Conservation (phyloP, 2,888 invertebrate genomes). For the Athalia cordata region DNA sequence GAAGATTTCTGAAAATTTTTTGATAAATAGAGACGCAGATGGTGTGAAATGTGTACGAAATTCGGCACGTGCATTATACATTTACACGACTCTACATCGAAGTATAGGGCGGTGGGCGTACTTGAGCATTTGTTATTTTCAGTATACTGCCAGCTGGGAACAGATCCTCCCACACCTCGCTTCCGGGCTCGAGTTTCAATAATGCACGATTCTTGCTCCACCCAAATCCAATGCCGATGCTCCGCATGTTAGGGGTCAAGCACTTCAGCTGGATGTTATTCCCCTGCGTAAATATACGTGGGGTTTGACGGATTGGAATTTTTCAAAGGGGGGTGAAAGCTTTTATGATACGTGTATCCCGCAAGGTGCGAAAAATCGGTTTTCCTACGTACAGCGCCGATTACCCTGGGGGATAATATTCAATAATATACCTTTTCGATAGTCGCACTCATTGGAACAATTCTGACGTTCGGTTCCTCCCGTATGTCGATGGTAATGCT, state of each 20-base stretch:
- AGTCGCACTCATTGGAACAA: conserved; percentile 83
- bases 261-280: conserved; percentile 83
- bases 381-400: no score
- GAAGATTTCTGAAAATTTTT: conserved; percentile 81
- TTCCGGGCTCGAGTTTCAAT: conserved; percentile 82
- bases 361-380: no score
- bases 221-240: conserved; percentile 82
- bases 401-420: not conserved
- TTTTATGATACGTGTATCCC: not conserved
- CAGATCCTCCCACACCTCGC: conserved; percentile 90
- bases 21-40: not conserved
- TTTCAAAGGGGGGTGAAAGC: not conserved
- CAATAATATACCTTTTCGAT: conserved; percentile 79
- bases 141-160: conserved; percentile 89
- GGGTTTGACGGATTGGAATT: not conserved
- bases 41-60: not conserved
- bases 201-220: conserved; percentile 88
- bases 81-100: not conserved
- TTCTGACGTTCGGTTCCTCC: conserved; percentile 80
- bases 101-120: conserved; percentile 64
- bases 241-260: conserved; percentile 78
- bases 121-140: conserved; percentile 86
- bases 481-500: conserved; percentile 78
- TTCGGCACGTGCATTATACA: conserved; percentile 12
- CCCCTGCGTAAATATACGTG: conserved; percentile 74